Conservation (phyloP, 2,113 vertebrate genomes). For the Hydrochoerus hydrochaeris region DNA sequence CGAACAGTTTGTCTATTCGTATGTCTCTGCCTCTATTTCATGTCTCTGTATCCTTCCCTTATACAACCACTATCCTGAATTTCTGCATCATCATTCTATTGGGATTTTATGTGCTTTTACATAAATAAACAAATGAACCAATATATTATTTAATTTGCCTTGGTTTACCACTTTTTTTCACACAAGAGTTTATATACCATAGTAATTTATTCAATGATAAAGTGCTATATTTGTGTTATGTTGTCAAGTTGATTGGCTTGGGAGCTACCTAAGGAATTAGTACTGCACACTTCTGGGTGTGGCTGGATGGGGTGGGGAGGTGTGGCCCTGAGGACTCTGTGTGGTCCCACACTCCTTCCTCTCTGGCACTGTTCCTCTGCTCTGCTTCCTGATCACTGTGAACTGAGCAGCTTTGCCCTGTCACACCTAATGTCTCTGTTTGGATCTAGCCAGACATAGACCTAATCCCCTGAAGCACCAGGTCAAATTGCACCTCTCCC, state of each 20-base stretch:
- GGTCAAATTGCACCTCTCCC: not conserved
- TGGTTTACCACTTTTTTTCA: conserved; percentile 25
- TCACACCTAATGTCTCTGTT: not conserved
- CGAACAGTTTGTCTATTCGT: not conserved
- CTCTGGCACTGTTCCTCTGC: not conserved
- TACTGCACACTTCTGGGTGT: not conserved
- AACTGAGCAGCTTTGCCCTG: not conserved
- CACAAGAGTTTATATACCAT: not conserved
- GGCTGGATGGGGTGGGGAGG: not conserved
- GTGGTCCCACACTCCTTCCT: not conserved
- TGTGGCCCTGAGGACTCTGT: not conserved
- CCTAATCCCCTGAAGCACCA: not conserved
- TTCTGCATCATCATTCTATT: not conserved
- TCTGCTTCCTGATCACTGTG: not conserved
- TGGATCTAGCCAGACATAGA: not conserved
- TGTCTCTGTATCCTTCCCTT: not conserved
- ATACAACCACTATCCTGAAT: not conserved
- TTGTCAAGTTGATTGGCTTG: not conserved
- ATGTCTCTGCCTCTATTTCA: not conserved
- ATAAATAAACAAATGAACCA: not conserved
- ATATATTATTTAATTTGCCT: not conserved
- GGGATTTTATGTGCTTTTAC: not conserved
- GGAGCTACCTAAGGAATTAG: not conserved
- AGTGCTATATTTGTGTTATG: not conserved
- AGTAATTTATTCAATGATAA: not conserved